Evolutionary conservation across 37 sponge, comb jelly and placozoan genomes (phyloP), one percentile per base, ranked within the genome.

Genomic region (Axinella damicornis): DNA sequence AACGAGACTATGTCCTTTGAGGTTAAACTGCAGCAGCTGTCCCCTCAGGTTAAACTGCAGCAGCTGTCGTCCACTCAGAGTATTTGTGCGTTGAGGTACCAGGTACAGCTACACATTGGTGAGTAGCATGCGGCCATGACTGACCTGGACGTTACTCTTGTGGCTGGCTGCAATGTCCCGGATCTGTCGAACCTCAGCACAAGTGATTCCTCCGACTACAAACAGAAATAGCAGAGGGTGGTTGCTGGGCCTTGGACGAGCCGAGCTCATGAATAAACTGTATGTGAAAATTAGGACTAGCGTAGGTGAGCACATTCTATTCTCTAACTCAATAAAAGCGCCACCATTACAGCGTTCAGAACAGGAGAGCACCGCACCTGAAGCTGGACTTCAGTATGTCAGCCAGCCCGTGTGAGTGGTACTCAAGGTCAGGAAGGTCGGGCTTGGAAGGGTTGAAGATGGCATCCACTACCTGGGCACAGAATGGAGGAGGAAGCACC

Each of bases 181-280:
- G 21, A 93, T 67, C 28, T 57, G 62, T 5, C 66, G 69, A 0
- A 81, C 68, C 57, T 93, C 93, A 40, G 57, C 41, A 19, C 77
- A 71, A 2, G 86, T 84, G 31, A 92, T 30, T 58, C 93, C 93
- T 22, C 93, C 93, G 70, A 93, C 66, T 31, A 93, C 82, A 80
- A 79, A 88, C 52, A 93, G 61, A 17, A 88, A n/a, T 38, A 93
- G 31, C 18, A 68, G 15, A 25, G 85, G 86, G 14, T 93, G 81
- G 17, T 82, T 69, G 78, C 39, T 65, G 19, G 93, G 93, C 13
- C 82, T 68, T 36, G 93, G 90, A 16, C 65, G 34, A 16, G 82
- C 82, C 31, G 86, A 86, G 37, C 90, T 85, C 93, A 88, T 87
- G 67, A 93, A 93, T 35, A 93, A 60, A 83, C 93, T 93, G 69